phyloP scores from a whole-genome alignment of 2,797 vertebrate species.

The Acomys russatus region DNA sequence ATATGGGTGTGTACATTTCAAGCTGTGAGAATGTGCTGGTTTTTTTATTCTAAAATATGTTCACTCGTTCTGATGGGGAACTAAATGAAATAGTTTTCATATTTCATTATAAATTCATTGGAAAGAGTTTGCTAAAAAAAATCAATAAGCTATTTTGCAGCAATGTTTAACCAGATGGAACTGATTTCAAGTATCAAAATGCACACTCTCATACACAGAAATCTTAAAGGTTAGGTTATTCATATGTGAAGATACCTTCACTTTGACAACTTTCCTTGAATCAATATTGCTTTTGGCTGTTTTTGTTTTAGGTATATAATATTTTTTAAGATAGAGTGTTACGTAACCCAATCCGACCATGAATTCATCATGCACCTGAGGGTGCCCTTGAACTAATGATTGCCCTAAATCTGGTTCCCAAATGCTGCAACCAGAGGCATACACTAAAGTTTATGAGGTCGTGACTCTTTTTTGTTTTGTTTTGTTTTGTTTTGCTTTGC shows the following conservation, averaged over 20 bases:
- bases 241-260: background rate
- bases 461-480: background rate
- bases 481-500: background rate
- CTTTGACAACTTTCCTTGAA: background rate
- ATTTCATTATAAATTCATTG: conserved; percentile 26
- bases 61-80: background rate
- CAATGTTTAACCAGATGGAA: background rate
- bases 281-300: too few relatives aligned
- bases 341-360: background rate
- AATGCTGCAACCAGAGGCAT: background rate
- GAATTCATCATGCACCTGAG: background rate
- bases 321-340: background rate
- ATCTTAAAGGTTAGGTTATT: conserved; percentile 4
- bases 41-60: too few relatives aligned
- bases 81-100: background rate
- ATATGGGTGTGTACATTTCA: too few relatives aligned
- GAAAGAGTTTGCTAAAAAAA: background rate
- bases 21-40: background rate
- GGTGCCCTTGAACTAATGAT: background rate
- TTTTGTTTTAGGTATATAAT: background rate
- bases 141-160: background rate
- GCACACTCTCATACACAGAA: background rate
- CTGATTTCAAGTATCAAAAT: conserved; percentile 17
- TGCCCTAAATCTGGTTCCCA: background rate
- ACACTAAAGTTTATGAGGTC: too few relatives aligned